These are phyloP conservation scores for Lindbergichthys nudifrons DNA, from an alignment of 2,797 vertebrate genomes.

Conservation along the genomic window DNA sequence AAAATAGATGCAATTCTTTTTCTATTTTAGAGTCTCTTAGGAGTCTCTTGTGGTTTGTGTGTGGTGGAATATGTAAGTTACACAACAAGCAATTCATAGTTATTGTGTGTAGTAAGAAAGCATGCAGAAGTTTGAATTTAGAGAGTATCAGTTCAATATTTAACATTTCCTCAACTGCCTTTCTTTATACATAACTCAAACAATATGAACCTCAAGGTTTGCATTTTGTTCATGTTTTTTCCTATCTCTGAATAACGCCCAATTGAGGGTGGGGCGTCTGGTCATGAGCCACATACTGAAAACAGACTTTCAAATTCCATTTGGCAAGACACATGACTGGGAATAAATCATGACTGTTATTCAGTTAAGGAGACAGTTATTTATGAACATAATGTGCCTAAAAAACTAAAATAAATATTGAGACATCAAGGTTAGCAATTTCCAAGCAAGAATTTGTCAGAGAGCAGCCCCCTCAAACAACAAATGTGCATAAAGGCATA, in stretches of 20 bases:
- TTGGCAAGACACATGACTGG: slow-evolving; percentile 38
- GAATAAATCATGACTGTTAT: slow-evolving; percentile 39
- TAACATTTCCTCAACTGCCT: neutral
- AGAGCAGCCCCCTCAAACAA: slow-evolving; percentile 64
- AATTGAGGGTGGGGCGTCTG: slow-evolving; percentile 45
- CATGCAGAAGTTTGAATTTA: neutral
- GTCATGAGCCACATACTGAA: slow-evolving; percentile 38
- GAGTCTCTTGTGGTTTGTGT: neutral
- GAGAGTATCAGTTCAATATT: neutral
- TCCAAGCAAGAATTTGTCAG: slow-evolving; percentile 56
- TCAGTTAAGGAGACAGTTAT: slow-evolving; percentile 41
- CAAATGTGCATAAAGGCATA: slow-evolving; percentile 78
- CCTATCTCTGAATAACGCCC: slow-evolving; percentile 15
- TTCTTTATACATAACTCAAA: neutral
- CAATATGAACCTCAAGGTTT: neutral
- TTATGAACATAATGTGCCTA: slow-evolving; percentile 32
- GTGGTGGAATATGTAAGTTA: neutral
- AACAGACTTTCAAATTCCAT: slow-evolving; percentile 44
- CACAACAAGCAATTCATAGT: neutral
- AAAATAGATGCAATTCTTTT: slow-evolving; percentile 40
- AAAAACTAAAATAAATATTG: slow-evolving; percentile 48
- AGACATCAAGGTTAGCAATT: slow-evolving; percentile 68
- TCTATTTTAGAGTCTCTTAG: slow-evolving; percentile 5
- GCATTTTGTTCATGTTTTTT: slow-evolving; percentile 24
- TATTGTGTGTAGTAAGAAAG: too few relatives aligned